Percentiles rank a stretch among this genome's conserved stretches.
phyloP scores from a whole-genome alignment of 2,797 vertebrate species.

The Catostomus latipinnis region DNA sequence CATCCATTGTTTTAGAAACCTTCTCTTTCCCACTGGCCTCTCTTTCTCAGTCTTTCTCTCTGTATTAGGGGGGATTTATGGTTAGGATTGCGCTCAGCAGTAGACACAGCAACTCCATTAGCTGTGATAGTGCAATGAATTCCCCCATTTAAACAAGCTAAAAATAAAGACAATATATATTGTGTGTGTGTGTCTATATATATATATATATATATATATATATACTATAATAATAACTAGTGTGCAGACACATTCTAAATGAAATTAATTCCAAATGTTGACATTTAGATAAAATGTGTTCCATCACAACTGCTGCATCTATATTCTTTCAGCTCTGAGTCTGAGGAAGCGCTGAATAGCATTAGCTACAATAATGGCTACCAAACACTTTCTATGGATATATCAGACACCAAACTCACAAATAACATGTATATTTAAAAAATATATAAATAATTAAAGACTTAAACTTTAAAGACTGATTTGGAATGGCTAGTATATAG shows the following conservation, averaged over 20 bases:
- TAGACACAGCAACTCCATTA: constrained; percentile 26
- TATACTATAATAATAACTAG: too few relatives aligned
- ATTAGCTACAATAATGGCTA: not conserved
- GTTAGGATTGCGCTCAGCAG: constrained; percentile 10
- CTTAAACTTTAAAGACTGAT: not conserved
- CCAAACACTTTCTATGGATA: not conserved
- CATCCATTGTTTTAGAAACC: constrained; percentile 65
- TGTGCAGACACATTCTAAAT: too few relatives aligned
- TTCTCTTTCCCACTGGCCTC: constrained; percentile 60
- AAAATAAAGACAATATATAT: not conserved
- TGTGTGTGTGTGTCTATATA: too few relatives aligned
- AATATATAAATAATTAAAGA: not conserved
- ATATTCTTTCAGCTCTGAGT: constrained; percentile 31
- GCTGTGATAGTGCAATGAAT: constrained; percentile 50
- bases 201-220: too few relatives aligned
- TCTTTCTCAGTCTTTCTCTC: constrained; percentile 46
- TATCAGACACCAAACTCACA: not conserved
- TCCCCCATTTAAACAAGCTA: constrained; percentile 35
- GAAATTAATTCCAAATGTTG: too few relatives aligned
- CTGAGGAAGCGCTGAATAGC: constrained; percentile 38
- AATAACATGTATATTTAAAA: constrained; percentile 14
- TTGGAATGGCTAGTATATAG: constrained; percentile 9
- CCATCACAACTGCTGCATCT: constrained; percentile 29
- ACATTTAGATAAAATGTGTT: too few relatives aligned
- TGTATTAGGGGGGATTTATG: not conserved